These are phyloP conservation scores for Gnathonemus longibarbis DNA, from an alignment of 2,113 vertebrate species.

Conservation along the genomic window DNA sequence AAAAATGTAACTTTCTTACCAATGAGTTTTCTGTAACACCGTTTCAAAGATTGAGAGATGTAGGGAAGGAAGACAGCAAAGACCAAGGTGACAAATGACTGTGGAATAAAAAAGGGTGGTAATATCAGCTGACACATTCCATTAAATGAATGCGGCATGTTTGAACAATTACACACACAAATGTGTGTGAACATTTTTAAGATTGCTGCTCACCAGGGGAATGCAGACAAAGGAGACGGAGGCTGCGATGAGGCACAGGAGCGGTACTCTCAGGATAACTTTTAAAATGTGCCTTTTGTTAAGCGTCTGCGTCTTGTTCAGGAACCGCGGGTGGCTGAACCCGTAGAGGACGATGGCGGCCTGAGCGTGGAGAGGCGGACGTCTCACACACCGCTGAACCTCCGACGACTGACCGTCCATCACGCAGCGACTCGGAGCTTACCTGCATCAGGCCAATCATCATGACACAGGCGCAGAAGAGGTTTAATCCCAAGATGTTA, in stretches of 20 bases:
- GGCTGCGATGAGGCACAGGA: conserved; percentile 73
- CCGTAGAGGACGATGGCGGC: conserved; percentile 76
- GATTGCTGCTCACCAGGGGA: conserved; percentile 65
- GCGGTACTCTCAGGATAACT: conserved; percentile 75
- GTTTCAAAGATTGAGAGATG: conserved; percentile 61
- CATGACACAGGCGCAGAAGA: conserved; percentile 84
- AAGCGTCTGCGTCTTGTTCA: conserved; percentile 63
- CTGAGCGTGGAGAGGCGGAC: conserved; percentile 45
- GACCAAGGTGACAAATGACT: conserved; percentile 82
- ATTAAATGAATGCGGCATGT: neutral
- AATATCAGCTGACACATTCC: neutral
- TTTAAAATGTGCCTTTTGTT: conserved; percentile 73
- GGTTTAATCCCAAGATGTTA: conserved; percentile 72
- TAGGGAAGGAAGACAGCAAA: conserved; percentile 75
- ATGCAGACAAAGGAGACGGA: conserved; percentile 78
- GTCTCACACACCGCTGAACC: neutral
- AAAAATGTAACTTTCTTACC: conserved; percentile 38
- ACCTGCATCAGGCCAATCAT: conserved; percentile 85
- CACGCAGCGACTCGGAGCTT: neutral
- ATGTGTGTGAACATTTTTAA: neutral
- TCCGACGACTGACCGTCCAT: too few relatives aligned
- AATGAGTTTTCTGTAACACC: conserved; percentile 65
- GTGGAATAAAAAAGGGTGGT: conserved; percentile 16
- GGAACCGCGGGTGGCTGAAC: conserved; percentile 79
- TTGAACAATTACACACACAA: neutral